Evolutionary conservation across 2,888 invertebrate species (phyloP).

Genomic region (Lepidochrysops patricia): DNA sequence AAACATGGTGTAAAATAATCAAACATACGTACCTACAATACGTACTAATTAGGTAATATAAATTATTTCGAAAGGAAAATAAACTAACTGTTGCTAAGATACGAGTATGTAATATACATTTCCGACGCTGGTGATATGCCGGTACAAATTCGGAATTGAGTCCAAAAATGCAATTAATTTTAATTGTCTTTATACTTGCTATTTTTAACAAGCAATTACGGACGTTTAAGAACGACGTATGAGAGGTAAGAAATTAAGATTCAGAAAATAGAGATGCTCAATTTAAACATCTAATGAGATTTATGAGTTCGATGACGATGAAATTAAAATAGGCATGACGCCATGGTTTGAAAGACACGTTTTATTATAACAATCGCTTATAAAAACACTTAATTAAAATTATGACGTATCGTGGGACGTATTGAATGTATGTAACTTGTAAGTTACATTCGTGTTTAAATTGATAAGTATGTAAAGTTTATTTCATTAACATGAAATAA

Average conservation of each 20-base stretch:
- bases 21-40: neutral
- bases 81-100: neutral
- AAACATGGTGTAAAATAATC: neutral
- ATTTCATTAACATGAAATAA: no score
- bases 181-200: slow-evolving; percentile 3
- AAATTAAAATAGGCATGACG: slow-evolving; percentile 1
- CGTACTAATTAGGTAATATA: neutral
- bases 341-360: neutral
- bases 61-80: neutral
- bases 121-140: neutral
- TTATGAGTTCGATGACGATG: neutral
- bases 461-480: neutral
- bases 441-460: neutral
- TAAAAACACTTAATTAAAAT: neutral
- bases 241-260: neutral
- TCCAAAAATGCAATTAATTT: slow-evolving; percentile 16
- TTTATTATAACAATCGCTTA: neutral
- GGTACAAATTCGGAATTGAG: neutral
- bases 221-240: neutral
- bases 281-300: neutral
- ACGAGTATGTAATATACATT: neutral
- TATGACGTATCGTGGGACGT: slow-evolving; percentile 1
- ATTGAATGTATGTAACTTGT: neutral
- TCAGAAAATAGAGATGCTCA: neutral
- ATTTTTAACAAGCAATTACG: neutral